A percentile compares a stretch with the other conserved stretches of the same genome.
phyloP scores from a whole-genome alignment of 2,888 invertebrate species.

The Latrodectus hesperus region DNA sequence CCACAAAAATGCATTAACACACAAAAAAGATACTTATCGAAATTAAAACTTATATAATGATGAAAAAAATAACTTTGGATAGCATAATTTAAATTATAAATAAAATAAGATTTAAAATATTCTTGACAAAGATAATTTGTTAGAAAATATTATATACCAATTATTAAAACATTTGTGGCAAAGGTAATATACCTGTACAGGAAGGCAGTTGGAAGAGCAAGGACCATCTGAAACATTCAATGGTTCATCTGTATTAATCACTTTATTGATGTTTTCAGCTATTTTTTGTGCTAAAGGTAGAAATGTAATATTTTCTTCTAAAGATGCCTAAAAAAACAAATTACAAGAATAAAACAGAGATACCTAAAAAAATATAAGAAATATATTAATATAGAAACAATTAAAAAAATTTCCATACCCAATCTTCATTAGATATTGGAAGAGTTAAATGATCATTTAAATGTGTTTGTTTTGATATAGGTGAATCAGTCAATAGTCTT shows the following conservation, averaged over 20 bases:
- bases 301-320: conserved; percentile 7
- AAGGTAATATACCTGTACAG: conserved; percentile 1
- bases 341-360: too few relatives aligned
- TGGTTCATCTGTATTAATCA: conserved; percentile 1
- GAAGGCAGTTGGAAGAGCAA: conserved; percentile 9
- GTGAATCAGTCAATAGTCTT: conserved; percentile 49
- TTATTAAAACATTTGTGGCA: too few relatives aligned
- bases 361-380: too few relatives aligned
- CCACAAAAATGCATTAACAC: too few relatives aligned
- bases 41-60: too few relatives aligned
- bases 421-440: conserved; percentile 8
- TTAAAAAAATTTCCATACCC: background rate
- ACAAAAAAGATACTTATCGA: too few relatives aligned
- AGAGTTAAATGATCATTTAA: background rate
- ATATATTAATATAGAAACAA: too few relatives aligned
- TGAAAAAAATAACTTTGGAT: too few relatives aligned
- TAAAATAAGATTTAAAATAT: too few relatives aligned
- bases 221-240: conserved; percentile 7
- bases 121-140: too few relatives aligned
- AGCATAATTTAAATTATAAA: too few relatives aligned
- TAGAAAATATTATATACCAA: too few relatives aligned
- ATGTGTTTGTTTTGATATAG: conserved; percentile 18
- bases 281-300: conserved; percentile 24
- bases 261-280: conserved; percentile 48
- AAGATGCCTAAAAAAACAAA: conserved; percentile 12